These are phyloP conservation scores for Suncus etruscus DNA, from an alignment of 2,113 vertebrate species.

Conservation along the genomic window DNA sequence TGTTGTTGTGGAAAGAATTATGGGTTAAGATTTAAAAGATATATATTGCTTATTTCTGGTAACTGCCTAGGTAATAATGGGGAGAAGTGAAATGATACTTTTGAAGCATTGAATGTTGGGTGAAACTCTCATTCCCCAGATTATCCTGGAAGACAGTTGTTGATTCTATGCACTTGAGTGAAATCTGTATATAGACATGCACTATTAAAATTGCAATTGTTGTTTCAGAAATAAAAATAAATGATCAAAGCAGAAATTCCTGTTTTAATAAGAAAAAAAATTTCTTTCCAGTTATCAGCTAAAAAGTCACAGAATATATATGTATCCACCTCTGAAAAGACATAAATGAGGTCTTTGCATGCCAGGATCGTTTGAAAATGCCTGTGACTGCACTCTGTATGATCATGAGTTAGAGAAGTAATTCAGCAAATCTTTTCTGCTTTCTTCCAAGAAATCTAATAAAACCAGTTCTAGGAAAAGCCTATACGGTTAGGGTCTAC, in stretches of 20 bases:
- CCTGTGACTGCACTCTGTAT: background rate
- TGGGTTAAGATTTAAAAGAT: background rate
- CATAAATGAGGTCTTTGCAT: background rate
- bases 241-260: background rate
- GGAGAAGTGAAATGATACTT: background rate
- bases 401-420: conserved; percentile 52
- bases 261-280: background rate
- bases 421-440: conserved; percentile 67
- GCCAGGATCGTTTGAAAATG: background rate
- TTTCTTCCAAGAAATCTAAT: conserved; percentile 78
- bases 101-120: rapidly evolving
- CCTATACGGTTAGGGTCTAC: conserved; percentile 60
- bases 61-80: background rate
- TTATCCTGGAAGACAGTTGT: background rate
- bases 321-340: background rate
- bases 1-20: background rate
- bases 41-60: too few species aligned
- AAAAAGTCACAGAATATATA: too few species aligned
- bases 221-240: conserved; percentile 30
- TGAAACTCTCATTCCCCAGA: rapidly evolving
- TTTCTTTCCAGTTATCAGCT: background rate
- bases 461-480: conserved; percentile 67
- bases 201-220: background rate
- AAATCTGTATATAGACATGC: background rate
- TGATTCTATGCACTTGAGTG: rapidly evolving